phyloP scores from a whole-genome alignment of 2,888 invertebrate genomes.

The Pseudococcus jackbeardsleyi region DNA sequence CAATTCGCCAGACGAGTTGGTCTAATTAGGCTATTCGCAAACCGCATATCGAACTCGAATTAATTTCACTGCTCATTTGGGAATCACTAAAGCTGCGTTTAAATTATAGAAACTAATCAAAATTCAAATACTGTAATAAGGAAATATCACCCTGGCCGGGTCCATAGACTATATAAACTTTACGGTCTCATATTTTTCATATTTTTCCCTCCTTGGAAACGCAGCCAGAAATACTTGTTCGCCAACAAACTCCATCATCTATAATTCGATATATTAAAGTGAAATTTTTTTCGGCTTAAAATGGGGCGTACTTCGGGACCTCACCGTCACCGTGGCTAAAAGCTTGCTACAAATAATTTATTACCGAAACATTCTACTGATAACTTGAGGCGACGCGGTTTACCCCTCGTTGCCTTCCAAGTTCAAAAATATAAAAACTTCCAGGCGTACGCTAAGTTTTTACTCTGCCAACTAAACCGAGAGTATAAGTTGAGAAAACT shows the following conservation, averaged over 20 bases:
- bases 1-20: constrained; percentile 2
- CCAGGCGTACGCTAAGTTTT: background rate
- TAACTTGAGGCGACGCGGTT: constrained; percentile 50
- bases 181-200: constrained; percentile 41
- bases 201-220: background rate
- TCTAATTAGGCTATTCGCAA: constrained; percentile 39
- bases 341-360: constrained; percentile 56
- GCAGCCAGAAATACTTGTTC: background rate
- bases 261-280: constrained; percentile 52
- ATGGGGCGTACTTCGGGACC: background rate
- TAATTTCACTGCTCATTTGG: constrained; percentile 37
- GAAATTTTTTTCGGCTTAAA: constrained; percentile 39
- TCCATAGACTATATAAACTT: background rate
- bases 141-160: constrained; percentile 10
- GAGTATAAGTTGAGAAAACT: background rate
- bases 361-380: constrained; percentile 47
- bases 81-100: constrained; percentile 26
- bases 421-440: constrained; percentile 50
- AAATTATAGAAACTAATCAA: constrained; percentile 55
- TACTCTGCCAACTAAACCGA: background rate
- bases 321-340: constrained; percentile 13
- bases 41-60: constrained; percentile 34
- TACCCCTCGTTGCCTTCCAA: background rate
- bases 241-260: constrained; percentile 31
- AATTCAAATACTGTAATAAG: constrained; percentile 52